These are phyloP conservation scores for Rhynchopsitta pachyrhyncha DNA, from an alignment of 2,113 vertebrate species.

Conservation along the genomic window DNA sequence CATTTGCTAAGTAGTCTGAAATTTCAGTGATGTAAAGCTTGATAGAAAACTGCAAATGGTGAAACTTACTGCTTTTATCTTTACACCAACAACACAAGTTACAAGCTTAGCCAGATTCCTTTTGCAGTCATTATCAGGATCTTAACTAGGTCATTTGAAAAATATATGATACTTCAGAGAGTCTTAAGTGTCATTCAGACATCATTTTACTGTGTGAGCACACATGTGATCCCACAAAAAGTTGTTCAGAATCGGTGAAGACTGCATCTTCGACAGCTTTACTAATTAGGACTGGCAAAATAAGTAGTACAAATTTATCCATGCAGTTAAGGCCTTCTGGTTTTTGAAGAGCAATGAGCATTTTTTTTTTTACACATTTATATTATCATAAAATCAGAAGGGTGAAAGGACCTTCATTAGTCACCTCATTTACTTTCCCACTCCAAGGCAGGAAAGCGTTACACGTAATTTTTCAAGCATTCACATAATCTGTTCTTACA, in stretches of 20 bases:
- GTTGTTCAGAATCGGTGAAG: not conserved
- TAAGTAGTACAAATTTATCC: not conserved
- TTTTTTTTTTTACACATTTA: not conserved
- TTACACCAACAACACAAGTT: conserved; percentile 47
- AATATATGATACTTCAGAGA: conserved; percentile 55
- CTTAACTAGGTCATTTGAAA: conserved; percentile 64
- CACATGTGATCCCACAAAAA: conserved; percentile 26
- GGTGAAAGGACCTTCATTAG: conserved; percentile 5
- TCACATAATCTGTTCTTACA: not conserved
- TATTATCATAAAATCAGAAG: not conserved
- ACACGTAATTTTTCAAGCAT: not conserved
- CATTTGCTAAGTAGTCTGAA: conserved; percentile 45
- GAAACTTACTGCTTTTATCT: conserved; percentile 52
- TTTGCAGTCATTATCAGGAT: conserved; percentile 38
- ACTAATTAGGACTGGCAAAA: conserved; percentile 7
- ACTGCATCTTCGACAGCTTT: not conserved
- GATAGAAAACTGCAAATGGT: conserved; percentile 33
- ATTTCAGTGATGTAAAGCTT: conserved; percentile 25
- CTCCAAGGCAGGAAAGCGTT: not conserved
- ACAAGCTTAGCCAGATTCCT: conserved; percentile 32
- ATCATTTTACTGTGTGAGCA: conserved; percentile 10
- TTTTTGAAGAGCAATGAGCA: not conserved
- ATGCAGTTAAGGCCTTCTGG: not conserved
- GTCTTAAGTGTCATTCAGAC: conserved; percentile 44
- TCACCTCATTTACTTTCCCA: not conserved